Base-by-base conservation (phyloP, 2,888 invertebrate species). In the Caenorhabditis afra region DNA sequence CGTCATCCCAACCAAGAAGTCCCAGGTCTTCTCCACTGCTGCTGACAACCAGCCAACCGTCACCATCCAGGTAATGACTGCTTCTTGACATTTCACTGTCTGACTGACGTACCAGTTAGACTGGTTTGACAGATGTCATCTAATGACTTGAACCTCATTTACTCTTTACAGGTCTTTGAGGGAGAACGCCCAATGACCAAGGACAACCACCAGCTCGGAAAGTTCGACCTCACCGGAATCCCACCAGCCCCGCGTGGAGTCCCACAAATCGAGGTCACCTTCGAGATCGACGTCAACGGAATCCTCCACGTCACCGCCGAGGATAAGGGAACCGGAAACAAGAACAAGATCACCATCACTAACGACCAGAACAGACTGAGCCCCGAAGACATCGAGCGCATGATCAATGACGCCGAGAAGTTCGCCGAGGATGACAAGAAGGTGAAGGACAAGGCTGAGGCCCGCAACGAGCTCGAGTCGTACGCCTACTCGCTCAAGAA, bases 111-210 rank as follows among this genome's bases (percentile, higher is more conserved):
- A 53, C 22, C 10, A 50, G 39, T n/a, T n/a, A n/a, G n/a, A n/a
- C n/a, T n/a, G n/a, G n/a, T n/a, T n/a, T n/a, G n/a, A n/a, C n/a
- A n/a, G n/a, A n/a, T n/a, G n/a, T n/a, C n/a, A n/a, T n/a, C n/a
- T n/a, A n/a, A n/a, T n/a, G n/a, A n/a, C n/a, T n/a, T n/a, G n/a
- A n/a, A n/a, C n/a, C n/a, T n/a, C n/a, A n/a, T n/a, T 90, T 49
- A 47, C n/a, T 41, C 22, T 45, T 71, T 71, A 23, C 41, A 71
- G 71, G 96, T 97, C 0, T 98, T 95, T 91, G 98, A 99, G 92
- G 98, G 99, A 88, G 99, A 99, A 92, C 94, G 99, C 89, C 97
- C 98, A 29, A 97, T 99, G 98, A 98, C 98, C 85, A 98, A 98
- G 92, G 98, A 99, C 92, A 99, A 99, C 92, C 98, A 99, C 92